Conservation (phyloP, 2,888 invertebrate genomes). For the Melinaea marsaeus region DNA sequence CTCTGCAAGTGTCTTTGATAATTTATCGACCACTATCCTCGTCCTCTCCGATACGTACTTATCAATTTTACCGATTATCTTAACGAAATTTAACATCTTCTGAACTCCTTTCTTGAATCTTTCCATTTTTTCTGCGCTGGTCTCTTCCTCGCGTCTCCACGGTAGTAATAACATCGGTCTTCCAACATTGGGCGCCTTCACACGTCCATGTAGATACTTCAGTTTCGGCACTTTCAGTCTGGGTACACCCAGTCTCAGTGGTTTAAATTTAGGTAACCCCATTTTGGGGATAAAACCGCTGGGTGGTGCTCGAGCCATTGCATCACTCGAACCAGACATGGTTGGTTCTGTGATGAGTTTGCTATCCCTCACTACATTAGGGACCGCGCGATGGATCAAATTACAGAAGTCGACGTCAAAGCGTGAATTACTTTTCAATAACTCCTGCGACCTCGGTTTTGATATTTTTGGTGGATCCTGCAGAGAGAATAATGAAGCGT, state of each 20-base stretch:
- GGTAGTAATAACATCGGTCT: slow-evolving; percentile 43
- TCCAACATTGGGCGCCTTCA: slow-evolving; percentile 50
- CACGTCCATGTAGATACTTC: slow-evolving; percentile 25
- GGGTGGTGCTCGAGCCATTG: slow-evolving; percentile 52
- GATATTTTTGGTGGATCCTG: slow-evolving; percentile 26
- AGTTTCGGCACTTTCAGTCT: slow-evolving; percentile 48
- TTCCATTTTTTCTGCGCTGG: slow-evolving; percentile 65
- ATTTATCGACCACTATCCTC: slow-evolving; percentile 62
- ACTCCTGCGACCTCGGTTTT: slow-evolving; percentile 29
- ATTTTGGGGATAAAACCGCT: slow-evolving; percentile 50
- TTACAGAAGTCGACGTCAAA: slow-evolving; percentile 57
- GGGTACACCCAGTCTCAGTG: slow-evolving; percentile 52
- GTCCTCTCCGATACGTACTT: slow-evolving; percentile 66
- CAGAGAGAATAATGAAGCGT: not conserved
- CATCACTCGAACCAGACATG: slow-evolving; percentile 46
- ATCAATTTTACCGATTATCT: slow-evolving; percentile 65
- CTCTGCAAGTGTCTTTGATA: slow-evolving; percentile 61
- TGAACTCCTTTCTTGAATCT: slow-evolving; percentile 66
- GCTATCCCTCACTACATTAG: slow-evolving; percentile 59
- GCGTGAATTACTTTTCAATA: slow-evolving; percentile 32
- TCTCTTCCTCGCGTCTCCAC: slow-evolving; percentile 49
- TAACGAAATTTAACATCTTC: slow-evolving; percentile 66
- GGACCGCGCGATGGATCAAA: slow-evolving; percentile 60
- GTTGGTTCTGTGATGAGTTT: slow-evolving; percentile 53
- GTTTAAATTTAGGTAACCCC: slow-evolving; percentile 44